phyloP scores from a whole-genome alignment of 1,140 invertebrate species.

The Drosophila setifemur region DNA sequence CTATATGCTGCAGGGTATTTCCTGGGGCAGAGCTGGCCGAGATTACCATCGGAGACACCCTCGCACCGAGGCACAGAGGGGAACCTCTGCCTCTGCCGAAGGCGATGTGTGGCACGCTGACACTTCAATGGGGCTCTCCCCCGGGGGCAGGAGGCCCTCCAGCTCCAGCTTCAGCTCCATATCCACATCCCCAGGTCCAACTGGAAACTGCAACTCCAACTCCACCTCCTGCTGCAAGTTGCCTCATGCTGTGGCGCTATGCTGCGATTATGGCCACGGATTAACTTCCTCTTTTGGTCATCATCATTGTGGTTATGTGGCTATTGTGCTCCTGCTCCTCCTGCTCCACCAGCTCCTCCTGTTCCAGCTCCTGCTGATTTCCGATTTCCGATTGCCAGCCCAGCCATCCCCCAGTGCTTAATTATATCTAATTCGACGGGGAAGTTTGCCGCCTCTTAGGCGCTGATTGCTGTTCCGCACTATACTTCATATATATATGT shows the following conservation, averaged over 20 bases:
- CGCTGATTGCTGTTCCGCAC: constrained; percentile 28
- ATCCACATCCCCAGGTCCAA: not conserved
- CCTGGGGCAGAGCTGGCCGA: constrained; percentile 7
- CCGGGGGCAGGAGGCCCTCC: not conserved
- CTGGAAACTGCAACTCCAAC: constrained; percentile 7
- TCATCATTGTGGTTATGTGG: constrained; percentile 40
- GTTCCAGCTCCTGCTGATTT: constrained; percentile 4
- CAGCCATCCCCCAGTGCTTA: not conserved
- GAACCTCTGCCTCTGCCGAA: too few relatives aligned
- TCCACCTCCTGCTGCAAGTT: constrained; percentile 7
- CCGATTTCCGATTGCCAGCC: not conserved
- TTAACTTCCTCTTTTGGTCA: constrained; percentile 69
- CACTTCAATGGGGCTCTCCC: constrained; percentile 69
- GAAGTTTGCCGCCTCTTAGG: constrained; percentile 49
- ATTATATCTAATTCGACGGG: constrained; percentile 29
- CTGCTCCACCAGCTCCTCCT: not conserved
- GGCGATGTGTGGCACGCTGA: constrained; percentile 59
- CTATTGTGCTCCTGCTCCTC: constrained; percentile 15
- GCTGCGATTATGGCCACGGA: constrained; percentile 71
- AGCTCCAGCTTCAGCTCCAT: not conserved
- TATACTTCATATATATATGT: too few relatives aligned
- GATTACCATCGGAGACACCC: constrained; percentile 52
- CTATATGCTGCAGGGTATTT: not conserved
- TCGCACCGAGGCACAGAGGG: constrained; percentile 25
- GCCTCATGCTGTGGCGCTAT: constrained; percentile 81